Evolutionary conservation across 2,113 vertebrate genomes (phyloP).

Genomic region (Lonchura striata): DNA sequence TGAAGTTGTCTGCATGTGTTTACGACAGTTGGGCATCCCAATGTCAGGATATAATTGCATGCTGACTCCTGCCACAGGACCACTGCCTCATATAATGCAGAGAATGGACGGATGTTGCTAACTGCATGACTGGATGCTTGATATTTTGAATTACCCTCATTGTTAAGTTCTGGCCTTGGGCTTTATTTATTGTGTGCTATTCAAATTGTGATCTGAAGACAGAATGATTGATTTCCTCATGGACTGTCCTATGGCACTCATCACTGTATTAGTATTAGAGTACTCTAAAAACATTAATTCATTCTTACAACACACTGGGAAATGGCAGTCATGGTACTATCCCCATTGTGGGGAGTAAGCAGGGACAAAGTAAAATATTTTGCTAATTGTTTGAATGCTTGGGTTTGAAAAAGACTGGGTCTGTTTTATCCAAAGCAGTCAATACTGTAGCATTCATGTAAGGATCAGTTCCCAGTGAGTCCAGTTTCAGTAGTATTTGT

Average conservation of each 20-base stretch:
- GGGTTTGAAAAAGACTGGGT: not conserved
- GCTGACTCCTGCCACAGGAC: conserved; percentile 19
- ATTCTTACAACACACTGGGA: conserved; percentile 36
- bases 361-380: conserved; percentile 42
- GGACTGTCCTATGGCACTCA: conserved; percentile 48
- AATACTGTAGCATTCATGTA: not conserved
- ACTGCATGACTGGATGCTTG: conserved; percentile 19
- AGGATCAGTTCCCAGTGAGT: not conserved
- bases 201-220: conserved; percentile 40
- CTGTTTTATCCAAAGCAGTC: not conserved
- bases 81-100: conserved; percentile 6
- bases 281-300: conserved; percentile 26
- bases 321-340: not conserved
- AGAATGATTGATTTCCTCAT: conserved; percentile 50
- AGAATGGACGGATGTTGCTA: conserved; percentile 23
- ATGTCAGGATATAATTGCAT: not conserved
- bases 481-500: not conserved
- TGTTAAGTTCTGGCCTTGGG: conserved; percentile 35
- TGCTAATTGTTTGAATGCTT: conserved; percentile 2
- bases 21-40: not conserved
- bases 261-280: conserved; percentile 2
- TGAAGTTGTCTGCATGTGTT: conserved; percentile 19
- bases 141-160: conserved; percentile 43
- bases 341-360: conserved; percentile 16
- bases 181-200: conserved; percentile 44